Conservation (phyloP, 1,140 invertebrate genomes). For the Tetraneura akinire region DNA sequence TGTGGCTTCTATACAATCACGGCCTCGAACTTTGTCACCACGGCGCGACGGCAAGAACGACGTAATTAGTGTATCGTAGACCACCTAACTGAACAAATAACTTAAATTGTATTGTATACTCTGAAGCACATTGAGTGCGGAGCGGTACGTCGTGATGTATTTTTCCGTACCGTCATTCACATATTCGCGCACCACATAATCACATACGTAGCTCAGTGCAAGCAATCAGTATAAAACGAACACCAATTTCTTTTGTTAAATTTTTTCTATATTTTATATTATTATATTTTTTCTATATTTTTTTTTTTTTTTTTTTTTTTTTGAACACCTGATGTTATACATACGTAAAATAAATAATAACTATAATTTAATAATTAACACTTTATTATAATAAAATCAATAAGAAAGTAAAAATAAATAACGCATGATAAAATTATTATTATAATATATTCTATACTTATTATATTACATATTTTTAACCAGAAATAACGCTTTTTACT, state of each 20-base stretch:
- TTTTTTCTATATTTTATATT: no score
- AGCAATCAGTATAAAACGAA: slow-evolving; percentile 8
- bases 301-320: no score
- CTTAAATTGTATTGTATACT: slow-evolving; percentile 28
- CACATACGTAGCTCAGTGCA: slow-evolving; percentile 45
- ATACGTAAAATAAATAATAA: slow-evolving; percentile 25
- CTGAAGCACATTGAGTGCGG: slow-evolving; percentile 3
- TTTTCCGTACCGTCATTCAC: not conserved
- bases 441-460: no score
- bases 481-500: no score
- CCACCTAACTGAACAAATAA: no score
- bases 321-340: slow-evolving; percentile 7
- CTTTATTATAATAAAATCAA: slow-evolving; percentile 14
- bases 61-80: no score
- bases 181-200: not conserved
- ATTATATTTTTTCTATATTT: no score
- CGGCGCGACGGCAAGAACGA: not conserved
- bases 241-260: not conserved
- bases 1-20: slow-evolving; percentile 7
- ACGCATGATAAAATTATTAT: no score
- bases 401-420: no score
- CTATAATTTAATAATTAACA: slow-evolving; percentile 22
- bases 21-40: not conserved
- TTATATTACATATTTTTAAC: no score
- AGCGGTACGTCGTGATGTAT: not conserved